Evolutionary conservation across 1,140 invertebrate genomes (phyloP).

Genomic region (Drosophila ananassae): DNA sequence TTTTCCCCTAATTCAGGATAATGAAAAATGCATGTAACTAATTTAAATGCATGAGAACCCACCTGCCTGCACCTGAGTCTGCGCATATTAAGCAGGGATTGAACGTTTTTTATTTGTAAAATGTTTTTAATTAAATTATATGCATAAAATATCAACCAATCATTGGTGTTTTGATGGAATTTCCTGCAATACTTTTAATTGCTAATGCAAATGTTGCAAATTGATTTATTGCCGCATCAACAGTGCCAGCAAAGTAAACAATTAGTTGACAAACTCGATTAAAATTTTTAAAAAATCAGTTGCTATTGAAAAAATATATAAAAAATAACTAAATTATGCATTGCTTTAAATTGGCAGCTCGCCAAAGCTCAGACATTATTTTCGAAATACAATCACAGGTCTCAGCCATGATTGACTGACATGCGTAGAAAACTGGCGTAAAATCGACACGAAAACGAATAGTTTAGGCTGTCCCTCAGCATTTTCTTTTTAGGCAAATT

Average conservation of each 20-base stretch:
- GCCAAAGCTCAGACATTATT: conserved; percentile 4
- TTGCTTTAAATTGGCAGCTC: conserved; percentile 30
- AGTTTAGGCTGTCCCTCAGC: conserved; percentile 3
- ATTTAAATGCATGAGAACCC: conserved; percentile 71
- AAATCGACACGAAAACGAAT: conserved; percentile 25
- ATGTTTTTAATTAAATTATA: conserved; percentile 71
- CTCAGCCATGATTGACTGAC: conserved; percentile 37
- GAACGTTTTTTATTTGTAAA: conserved; percentile 47
- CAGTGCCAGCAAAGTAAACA: conserved; percentile 32
- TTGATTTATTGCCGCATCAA: conserved; percentile 51
- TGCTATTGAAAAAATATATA: conserved; percentile 14
- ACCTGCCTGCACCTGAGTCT: background rate
- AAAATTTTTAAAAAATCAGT: conserved; percentile 26
- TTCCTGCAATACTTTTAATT: background rate
- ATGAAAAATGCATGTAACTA: conserved; percentile 70
- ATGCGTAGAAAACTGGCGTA: conserved; percentile 46
- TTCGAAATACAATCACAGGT: conserved; percentile 37
- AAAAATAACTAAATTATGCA: conserved; percentile 13
- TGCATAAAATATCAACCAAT: conserved; percentile 65
- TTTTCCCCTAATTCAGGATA: conserved; percentile 26
- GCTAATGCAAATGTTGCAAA: conserved; percentile 54
- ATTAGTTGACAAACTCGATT: conserved; percentile 40
- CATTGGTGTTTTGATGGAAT: conserved; percentile 26
- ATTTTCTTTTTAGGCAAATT: conserved; percentile 29
- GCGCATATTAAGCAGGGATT: conserved; percentile 43